A percentile compares a stretch with the other conserved stretches of the same genome.
These are phyloP conservation scores for Perdita meconis DNA, from an alignment of 2,888 invertebrate genomes.

Conservation along the genomic window DNA sequence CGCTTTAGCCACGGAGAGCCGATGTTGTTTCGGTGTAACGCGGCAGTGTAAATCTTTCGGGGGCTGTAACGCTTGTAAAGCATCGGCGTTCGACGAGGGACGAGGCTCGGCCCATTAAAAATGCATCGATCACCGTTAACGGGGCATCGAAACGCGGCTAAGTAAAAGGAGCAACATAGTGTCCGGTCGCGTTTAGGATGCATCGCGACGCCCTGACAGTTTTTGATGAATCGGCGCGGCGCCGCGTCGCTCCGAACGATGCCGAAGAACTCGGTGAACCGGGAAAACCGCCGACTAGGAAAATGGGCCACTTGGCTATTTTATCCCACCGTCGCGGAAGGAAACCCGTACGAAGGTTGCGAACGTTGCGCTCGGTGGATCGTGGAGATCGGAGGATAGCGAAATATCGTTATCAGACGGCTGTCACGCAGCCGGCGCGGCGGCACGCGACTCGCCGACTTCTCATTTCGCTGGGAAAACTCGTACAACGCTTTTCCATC, in stretches of 20 bases:
- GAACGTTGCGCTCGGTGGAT: neutral
- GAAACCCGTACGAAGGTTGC: conserved; percentile 18
- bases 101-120: conserved; percentile 45
- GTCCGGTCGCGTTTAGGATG: conserved; percentile 60
- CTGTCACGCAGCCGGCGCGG: conserved; percentile 49
- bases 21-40: neutral
- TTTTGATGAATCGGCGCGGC: conserved; percentile 66
- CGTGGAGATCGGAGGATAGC: conserved; percentile 12
- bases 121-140: conserved; percentile 56
- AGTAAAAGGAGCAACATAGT: conserved; percentile 58
- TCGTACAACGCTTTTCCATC: conserved; percentile 61
- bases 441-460: conserved; percentile 49
- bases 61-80: conserved; percentile 46
- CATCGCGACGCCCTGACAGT: conserved; percentile 57
- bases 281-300: conserved; percentile 28
- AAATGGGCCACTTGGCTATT: conserved; percentile 58
- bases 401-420: conserved; percentile 60
- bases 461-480: conserved; percentile 53
- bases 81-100: conserved; percentile 39
- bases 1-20: neutral
- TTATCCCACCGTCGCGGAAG: too few relatives aligned
- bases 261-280: conserved; percentile 23
- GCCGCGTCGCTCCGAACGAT: conserved; percentile 56
- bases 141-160: conserved; percentile 32
- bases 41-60: neutral